Evolutionary conservation across 2,888 invertebrate genomes (phyloP), one percentile per base, ranked within the genome.

Genomic region (Callosobruchus maculatus): DNA sequence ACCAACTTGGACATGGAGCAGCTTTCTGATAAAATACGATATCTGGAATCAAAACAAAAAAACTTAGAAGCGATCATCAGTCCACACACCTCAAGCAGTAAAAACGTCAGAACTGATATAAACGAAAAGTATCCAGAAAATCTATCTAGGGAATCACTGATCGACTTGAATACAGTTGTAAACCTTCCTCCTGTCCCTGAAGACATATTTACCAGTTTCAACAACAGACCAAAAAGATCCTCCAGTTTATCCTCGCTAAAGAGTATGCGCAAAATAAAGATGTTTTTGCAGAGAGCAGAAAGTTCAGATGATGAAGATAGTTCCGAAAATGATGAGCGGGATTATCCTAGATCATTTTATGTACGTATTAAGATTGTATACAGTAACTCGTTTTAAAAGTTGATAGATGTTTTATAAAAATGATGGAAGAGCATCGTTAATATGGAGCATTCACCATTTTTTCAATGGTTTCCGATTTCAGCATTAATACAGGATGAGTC

Each of bases 51-150:
- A 5, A 75, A 75, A 21, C 78, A 80, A 70, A 78, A 76, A 72
- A 75, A 70, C 22, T 77, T 77, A 22, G 81, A 81, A 79, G 84
- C 76, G 78, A 75, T 74, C 71, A 75, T 74, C 22, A 77, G 80
- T 3, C 82, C 76, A n/a, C 73, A 83, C 21, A 79, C 79, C 0
- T 79, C 81, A 0, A 84, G 81, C 74, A 85, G 83, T 67, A 81
- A 81, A 31, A 86, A 83, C 75, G 85, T 85, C 76, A 87, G 86
- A 75, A 85, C 85, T n/a, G 88, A 88, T 74, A 80, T 88, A 2
- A 87, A 88, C 75, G 88, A 88, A 80, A 88, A 88, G 78, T 88
- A 88, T 81, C 88, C 88, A 0, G 88, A 88, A 77, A 87, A 86
- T 80, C 83, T 87, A 80, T 88, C 88, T 1, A 82, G 85, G 67